These are phyloP conservation scores for Elaphurus davidianus DNA, from an alignment of 2,113 vertebrate genomes.

Conservation along the genomic window DNA sequence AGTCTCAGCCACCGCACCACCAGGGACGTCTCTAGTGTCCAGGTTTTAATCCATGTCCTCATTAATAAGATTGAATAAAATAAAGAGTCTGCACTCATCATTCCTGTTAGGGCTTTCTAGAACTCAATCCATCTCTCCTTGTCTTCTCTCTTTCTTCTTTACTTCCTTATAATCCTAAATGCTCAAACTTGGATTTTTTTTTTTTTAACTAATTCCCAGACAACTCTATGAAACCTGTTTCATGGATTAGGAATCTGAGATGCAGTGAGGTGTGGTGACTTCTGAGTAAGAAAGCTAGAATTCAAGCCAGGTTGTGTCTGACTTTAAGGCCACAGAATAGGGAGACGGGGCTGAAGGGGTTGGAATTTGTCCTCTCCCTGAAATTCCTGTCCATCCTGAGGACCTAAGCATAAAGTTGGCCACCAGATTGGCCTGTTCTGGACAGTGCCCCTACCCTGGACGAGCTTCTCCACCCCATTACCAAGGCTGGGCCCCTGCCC, in stretches of 20 bases:
- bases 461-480: background rate
- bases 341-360: background rate
- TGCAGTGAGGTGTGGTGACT: background rate
- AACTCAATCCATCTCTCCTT: background rate
- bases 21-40: background rate
- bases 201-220: accelerated
- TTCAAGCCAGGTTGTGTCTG: background rate
- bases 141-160: background rate
- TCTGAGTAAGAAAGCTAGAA: background rate
- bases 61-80: background rate
- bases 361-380: background rate
- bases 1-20: background rate
- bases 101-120: background rate
- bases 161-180: background rate
- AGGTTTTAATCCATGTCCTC: background rate
- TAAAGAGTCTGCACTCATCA: background rate
- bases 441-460: accelerated
- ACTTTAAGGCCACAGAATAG: background rate
- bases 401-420: background rate
- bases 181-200: background rate
- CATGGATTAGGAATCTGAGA: background rate
- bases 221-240: background rate
- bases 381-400: background rate
- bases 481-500: background rate
- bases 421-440: background rate